phyloP scores from a whole-genome alignment of 2,113 vertebrate genomes.

The Tragelaphus imberbis region DNA sequence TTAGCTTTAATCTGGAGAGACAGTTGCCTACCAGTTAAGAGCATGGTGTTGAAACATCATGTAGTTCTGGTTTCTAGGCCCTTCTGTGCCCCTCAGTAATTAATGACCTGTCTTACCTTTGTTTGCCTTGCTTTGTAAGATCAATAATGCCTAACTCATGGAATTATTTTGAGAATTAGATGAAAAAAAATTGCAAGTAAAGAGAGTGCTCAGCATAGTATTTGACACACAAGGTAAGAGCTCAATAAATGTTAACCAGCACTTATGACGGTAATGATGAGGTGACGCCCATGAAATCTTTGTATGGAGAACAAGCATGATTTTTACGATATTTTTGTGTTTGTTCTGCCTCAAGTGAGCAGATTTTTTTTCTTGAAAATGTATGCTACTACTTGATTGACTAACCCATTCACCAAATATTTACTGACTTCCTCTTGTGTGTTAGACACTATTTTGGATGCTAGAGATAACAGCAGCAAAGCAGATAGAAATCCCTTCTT shows the following conservation, averaged over 20 bases:
- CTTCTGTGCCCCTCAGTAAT: not conserved
- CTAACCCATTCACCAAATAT: not conserved
- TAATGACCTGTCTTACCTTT: not conserved
- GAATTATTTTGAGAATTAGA: not conserved
- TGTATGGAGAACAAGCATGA: not conserved
- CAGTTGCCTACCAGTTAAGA: not conserved
- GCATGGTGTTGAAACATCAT: not conserved
- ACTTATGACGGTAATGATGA: no score
- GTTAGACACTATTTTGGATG: not conserved
- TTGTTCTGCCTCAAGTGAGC: not conserved
- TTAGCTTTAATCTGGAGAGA: constrained; percentile 1
- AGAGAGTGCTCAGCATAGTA: not conserved
- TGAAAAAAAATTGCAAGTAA: not conserved
- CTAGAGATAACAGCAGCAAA: not conserved
- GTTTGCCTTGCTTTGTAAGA: not conserved
- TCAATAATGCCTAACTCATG: not conserved
- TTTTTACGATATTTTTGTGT: not conserved
- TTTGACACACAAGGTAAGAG: not conserved
- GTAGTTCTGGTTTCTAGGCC: not conserved
- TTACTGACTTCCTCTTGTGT: not conserved
- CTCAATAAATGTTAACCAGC: not conserved
- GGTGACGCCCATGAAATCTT: not conserved
- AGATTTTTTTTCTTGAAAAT: not conserved
- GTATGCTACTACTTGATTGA: not conserved
- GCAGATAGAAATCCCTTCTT: not conserved